Evolutionary conservation across 2,113 vertebrate genomes (phyloP).

Genomic region (Centropus unirufus): DNA sequence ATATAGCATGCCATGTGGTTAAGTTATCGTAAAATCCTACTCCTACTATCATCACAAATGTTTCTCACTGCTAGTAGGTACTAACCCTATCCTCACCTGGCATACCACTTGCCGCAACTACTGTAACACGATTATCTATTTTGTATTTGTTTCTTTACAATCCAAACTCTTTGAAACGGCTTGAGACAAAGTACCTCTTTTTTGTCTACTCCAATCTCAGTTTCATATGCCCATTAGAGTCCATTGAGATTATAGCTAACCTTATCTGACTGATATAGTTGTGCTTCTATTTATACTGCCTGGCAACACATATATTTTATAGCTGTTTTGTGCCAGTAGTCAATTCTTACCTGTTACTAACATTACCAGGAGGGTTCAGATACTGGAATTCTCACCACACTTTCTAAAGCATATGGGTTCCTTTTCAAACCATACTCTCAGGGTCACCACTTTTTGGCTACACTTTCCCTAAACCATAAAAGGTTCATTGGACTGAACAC

Average conservation of each 20-base stretch:
- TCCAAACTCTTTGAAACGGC: background rate
- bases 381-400: background rate
- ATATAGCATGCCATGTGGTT: background rate
- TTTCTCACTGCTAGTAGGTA: background rate
- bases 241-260: conserved; percentile 28
- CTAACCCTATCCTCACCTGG: background rate
- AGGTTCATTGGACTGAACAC: background rate
- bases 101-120: background rate
- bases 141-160: background rate
- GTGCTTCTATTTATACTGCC: background rate
- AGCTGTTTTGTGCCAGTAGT: background rate
- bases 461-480: background rate
- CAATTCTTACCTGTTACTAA: background rate
- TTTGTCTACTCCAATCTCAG: background rate
- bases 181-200: background rate
- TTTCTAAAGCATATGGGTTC: background rate
- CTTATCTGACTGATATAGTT: background rate
- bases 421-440: background rate
- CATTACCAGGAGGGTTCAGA: background rate
- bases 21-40: background rate
- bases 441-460: background rate
- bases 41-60: background rate
- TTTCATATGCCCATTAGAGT: background rate
- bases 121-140: background rate
- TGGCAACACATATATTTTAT: background rate